phyloP scores from a whole-genome alignment of 2,888 invertebrate species.

The Cantharis rustica region DNA sequence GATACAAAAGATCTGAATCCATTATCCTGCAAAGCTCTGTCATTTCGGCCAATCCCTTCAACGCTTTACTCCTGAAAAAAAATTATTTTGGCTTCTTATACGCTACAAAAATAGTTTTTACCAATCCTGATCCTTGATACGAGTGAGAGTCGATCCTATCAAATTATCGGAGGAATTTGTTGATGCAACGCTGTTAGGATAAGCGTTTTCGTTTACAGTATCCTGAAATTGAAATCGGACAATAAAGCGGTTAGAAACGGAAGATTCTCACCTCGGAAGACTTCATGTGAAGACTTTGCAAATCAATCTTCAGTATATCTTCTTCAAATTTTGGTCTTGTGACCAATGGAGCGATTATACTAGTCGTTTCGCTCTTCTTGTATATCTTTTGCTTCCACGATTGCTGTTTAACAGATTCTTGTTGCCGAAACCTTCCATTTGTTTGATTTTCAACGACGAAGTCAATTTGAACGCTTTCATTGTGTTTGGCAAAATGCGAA shows the following conservation, averaged over 20 bases:
- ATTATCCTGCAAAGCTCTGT: constrained; percentile 45
- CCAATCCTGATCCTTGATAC: constrained; percentile 46
- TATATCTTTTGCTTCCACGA: not conserved
- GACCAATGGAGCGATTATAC: not conserved
- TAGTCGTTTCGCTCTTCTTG: constrained; percentile 5
- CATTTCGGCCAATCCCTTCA: constrained; percentile 52
- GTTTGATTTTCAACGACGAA: constrained; percentile 18
- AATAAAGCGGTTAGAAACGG: not conserved
- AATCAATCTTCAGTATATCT: constrained; percentile 31
- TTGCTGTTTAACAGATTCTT: not conserved
- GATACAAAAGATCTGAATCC: constrained; percentile 44
- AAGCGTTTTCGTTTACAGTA: constrained; percentile 12
- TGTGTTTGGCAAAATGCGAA: not conserved
- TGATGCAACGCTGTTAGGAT: constrained; percentile 11
- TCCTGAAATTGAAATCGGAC: constrained; percentile 12
- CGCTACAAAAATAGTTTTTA: constrained; percentile 26
- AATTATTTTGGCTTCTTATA: not conserved
- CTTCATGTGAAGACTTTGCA: constrained; percentile 23
- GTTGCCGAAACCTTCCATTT: not conserved
- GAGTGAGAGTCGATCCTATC: constrained; percentile 35
- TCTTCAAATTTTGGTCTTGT: constrained; percentile 24
- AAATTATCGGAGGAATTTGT: constrained; percentile 28
- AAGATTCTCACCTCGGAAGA: constrained; percentile 29
- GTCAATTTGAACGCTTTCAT: constrained; percentile 19
- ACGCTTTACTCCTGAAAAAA: constrained; percentile 44